Percentiles rank a stretch among this genome's conserved stretches.
These are phyloP conservation scores for Hiodon alosoides DNA, from an alignment of 2,113 vertebrate species.

Conservation along the genomic window DNA sequence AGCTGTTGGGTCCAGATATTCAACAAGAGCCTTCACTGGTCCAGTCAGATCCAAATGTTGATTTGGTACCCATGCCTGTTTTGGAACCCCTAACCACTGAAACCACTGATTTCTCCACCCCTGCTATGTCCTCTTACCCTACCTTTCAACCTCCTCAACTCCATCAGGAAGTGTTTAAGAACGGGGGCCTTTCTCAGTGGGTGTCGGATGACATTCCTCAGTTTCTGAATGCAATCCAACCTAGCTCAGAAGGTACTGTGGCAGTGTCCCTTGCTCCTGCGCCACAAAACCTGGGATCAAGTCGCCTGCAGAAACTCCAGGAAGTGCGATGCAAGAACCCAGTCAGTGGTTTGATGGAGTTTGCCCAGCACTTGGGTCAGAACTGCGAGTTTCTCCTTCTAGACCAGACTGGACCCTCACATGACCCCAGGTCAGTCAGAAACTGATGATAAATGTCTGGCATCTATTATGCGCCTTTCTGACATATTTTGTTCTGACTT, in stretches of 20 bases:
- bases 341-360: constrained; percentile 87
- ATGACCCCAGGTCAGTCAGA: constrained; percentile 80
- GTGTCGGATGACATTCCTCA: constrained; percentile 85
- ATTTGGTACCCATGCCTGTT: not conserved
- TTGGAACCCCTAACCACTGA: constrained; percentile 12
- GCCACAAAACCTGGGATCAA: constrained; percentile 57
- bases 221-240: constrained; percentile 73
- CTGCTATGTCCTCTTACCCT: not conserved
- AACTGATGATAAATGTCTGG: not conserved
- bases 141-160: not conserved
- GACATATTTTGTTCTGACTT: not conserved
- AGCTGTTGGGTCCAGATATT: constrained; percentile 15
- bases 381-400: constrained; percentile 84
- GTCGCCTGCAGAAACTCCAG: constrained; percentile 69
- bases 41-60: not conserved
- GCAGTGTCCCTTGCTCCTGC: constrained; percentile 60
- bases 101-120: constrained; percentile 12
- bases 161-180: constrained; percentile 42
- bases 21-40: not conserved
- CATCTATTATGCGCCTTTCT: not conserved
- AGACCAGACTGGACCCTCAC: constrained; percentile 86
- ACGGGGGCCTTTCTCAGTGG: constrained; percentile 67
- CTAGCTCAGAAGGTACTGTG: constrained; percentile 45
- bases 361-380: constrained; percentile 82
- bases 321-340: constrained; percentile 89